Evolutionary conservation across 2,113 vertebrate species (phyloP).

Genomic region (Sylvilagus bachmani): DNA sequence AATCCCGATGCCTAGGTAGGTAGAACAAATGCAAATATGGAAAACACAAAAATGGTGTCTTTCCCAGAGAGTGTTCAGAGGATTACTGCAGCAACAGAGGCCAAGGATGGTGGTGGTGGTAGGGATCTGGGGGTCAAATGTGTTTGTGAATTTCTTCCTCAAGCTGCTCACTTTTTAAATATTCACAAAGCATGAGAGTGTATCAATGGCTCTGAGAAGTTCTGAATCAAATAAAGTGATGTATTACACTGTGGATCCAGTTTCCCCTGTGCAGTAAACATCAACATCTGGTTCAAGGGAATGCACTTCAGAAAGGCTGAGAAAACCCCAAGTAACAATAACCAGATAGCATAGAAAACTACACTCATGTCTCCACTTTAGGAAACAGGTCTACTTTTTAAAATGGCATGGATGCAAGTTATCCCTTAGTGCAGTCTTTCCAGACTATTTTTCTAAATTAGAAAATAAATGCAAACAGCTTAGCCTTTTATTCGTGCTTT

Average conservation of each 20-base stretch:
- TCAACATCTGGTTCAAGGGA: not conserved
- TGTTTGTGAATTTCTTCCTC: not conserved
- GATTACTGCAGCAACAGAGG: not conserved
- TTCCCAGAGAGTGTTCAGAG: not conserved
- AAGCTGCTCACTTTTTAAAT: not conserved
- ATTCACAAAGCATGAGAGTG: not conserved
- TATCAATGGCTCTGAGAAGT: not conserved
- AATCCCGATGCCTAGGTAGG: not conserved
- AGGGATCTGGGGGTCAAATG: not conserved
- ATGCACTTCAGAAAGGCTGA: not conserved
- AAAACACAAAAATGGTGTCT: not conserved
- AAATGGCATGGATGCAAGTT: not conserved
- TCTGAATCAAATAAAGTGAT: not conserved
- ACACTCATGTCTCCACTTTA: not conserved
- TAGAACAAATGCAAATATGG: not conserved
- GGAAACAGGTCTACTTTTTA: slow-evolving; percentile 25
- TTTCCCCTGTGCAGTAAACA: not conserved
- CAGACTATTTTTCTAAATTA: slow-evolving; percentile 56
- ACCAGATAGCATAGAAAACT: not conserved
- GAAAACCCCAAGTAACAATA: slow-evolving; percentile 25
- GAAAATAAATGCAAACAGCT: slow-evolving; percentile 62
- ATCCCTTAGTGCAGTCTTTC: not conserved
- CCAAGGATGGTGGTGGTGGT: not conserved
- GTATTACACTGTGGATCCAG: not conserved
- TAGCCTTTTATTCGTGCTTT: slow-evolving; percentile 12